These are phyloP conservation scores for Drosophila ambigua DNA, from an alignment of 1,140 invertebrate species.

Conservation along the genomic window DNA sequence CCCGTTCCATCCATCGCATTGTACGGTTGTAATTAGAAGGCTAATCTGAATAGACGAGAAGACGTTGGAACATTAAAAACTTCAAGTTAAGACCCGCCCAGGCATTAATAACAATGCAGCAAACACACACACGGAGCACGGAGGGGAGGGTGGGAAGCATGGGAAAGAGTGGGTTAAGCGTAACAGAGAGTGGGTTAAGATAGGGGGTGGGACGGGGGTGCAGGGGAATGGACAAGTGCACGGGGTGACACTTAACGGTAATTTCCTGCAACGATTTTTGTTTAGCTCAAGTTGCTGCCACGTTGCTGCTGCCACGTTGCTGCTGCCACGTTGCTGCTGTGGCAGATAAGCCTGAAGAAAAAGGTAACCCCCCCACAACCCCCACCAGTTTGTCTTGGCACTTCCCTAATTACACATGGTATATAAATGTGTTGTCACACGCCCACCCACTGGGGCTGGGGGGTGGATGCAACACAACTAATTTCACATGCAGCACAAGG, in stretches of 20 bases:
- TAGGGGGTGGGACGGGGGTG: not conserved
- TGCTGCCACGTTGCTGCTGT: conserved; percentile 31
- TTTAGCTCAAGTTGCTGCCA: conserved; percentile 35
- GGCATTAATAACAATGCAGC: conserved; percentile 49
- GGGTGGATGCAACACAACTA: conserved; percentile 55
- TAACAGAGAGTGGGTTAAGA: not conserved
- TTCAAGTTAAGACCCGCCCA: conserved; percentile 31
- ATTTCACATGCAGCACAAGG: conserved; percentile 78
- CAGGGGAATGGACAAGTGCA: conserved; percentile 46
- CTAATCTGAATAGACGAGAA: conserved; percentile 37
- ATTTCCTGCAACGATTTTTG: conserved; percentile 64
- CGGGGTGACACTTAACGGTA: conserved; percentile 70
- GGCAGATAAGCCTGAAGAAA: conserved; percentile 58
- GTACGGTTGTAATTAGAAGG: no score
- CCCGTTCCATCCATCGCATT: not conserved
- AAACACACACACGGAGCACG: conserved; percentile 31
- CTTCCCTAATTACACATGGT: conserved; percentile 77
- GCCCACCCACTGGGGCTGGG: not conserved
- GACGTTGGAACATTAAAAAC: conserved; percentile 37
- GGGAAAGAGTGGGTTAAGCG: conserved; percentile 12
- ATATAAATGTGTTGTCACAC: conserved; percentile 62
- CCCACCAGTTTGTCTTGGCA: conserved; percentile 20
- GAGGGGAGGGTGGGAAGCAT: conserved; percentile 15
- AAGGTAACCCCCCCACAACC: conserved; percentile 7
- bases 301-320: not conserved